Base-by-base conservation (phyloP, 2,888 invertebrate genomes). In the Drosophila putrida region DNA sequence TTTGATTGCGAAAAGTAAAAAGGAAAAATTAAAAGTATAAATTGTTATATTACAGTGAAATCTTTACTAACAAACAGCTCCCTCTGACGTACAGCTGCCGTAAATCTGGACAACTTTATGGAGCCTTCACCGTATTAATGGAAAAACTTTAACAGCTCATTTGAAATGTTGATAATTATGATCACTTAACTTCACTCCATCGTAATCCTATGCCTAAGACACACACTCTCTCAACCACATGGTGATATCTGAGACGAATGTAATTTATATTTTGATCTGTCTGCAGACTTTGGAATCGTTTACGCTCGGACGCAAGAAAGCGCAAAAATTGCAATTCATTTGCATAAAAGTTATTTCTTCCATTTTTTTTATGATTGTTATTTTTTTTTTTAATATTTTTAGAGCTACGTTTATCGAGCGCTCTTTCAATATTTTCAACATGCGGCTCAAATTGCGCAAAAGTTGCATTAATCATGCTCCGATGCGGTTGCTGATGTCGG, bases 281-380 rank as follows among this genome's bases (percentile, higher is more conserved):
- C 39, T 57, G 36, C 25, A 10, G 38, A n/a, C 20, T 28, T 60
- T 46, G 27, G 27, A 11, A 27, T 44, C 44, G n/a, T 46, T 46
- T 46, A 28, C 27, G 44, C 44, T 46, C 13, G 70, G 55, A 61
- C 47, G 65, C 55, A 51, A 61, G 72, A 82, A 85, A 86, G 80
- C 76, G 80, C 69, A 63, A n/a, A 76, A 86, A 86, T 72, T 71
- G 89, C 87, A 82, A 77, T 80, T 88, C 69, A 83, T 83, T 86
- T 83, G 77, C 88, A 75, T 88, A 57, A 27, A 33, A 35, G 27
- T 46, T 10, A 68, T 76, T 86, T 66, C 59, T 44, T 61, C 41
- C 43, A 31, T 41, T 53, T 68, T 53, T 68, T 57, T 64, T n/a
- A 39, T 47, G 51, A 41, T 36, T 54, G n/a, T 66, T 33, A 43